A percentile compares a stretch with the other conserved stretches of the same genome.
Evolutionary conservation across 2,888 invertebrate genomes (phyloP).

Genomic region (Alviniconcha strummeri): DNA sequence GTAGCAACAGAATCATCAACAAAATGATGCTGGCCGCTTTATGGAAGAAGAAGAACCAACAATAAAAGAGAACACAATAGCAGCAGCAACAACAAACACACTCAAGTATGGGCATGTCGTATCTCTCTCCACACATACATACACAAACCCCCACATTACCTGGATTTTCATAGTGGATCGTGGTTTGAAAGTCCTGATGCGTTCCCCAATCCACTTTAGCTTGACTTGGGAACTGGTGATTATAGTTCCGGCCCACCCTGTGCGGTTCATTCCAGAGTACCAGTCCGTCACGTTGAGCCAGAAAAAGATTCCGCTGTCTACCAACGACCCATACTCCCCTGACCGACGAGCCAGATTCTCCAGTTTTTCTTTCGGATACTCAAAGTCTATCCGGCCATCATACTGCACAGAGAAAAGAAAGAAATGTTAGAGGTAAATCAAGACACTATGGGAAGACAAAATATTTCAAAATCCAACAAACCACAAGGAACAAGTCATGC

Average conservation of each 20-base stretch:
- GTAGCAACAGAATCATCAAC: too few species aligned
- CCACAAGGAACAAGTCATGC: too few species aligned
- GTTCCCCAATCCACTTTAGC: constrained; percentile 89
- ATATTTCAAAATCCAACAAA: too few species aligned
- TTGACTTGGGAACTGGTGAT: constrained; percentile 90
- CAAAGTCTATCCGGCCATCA: constrained; percentile 90
- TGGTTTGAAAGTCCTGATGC: constrained; percentile 96
- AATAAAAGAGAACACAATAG: too few species aligned
- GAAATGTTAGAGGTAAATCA: not conserved
- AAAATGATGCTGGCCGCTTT: too few species aligned
- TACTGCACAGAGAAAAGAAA: constrained; percentile 78
- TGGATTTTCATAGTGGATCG: constrained; percentile 92
- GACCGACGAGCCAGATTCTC: constrained; percentile 49
- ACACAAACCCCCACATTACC: constrained; percentile 76
- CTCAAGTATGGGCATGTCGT: not conserved
- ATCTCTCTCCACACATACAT: not conserved
- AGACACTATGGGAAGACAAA: not conserved
- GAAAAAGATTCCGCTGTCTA: constrained; percentile 66
- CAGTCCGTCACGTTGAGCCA: constrained; percentile 71
- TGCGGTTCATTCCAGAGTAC: constrained; percentile 69
- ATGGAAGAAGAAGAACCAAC: too few species aligned
- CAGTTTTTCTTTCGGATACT: constrained; percentile 88
- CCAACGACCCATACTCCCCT: constrained; percentile 45
- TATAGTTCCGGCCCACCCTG: constrained; percentile 88
- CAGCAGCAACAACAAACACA: too few species aligned